Base-by-base conservation (phyloP, 2,888 invertebrate genomes). In the Oxyteleia sp. region DNA sequence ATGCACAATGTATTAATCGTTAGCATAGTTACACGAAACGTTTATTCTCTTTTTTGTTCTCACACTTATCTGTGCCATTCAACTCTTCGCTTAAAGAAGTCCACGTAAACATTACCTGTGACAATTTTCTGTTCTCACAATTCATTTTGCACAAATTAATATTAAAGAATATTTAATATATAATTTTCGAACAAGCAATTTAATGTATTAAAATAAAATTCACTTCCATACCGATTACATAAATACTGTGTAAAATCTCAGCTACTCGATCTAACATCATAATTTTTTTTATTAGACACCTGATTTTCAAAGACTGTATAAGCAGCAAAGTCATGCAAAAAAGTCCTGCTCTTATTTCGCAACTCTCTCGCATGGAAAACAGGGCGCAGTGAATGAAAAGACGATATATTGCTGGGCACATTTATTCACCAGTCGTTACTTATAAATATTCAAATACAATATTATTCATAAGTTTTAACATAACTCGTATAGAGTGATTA, bases 391-490 rank as follows among this genome's bases (percentile, higher is more conserved):
- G 63, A 75, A 72, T 38, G 55, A 78, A 66, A 38, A 71, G 11
- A 71, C 72, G 57, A 66, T 82, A 86, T 88, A 89, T 90, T 90
- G 87, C 88, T 89, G 88, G 89, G 88, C 89, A 90, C 89, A 89
- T 91, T 90, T 89, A 89, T 90, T 89, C 87, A 87, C 89, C 90
- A 89, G 89, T 88, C 87, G 88, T 88, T 80, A 87, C 87, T 88
- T 89, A 88, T 87, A 88, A 87, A 89, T 88, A 89, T 86, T 88
- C 87, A 90, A 88, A 87, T 87, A 88, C 88, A 89, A 87, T 88
- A 87, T 87, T 87, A 87, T 87, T 85, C 85, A 86, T 87, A 85
- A 76, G 76, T 75, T 76, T 84, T 59, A 76, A 83, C 76, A 82
- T 84, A 84, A 87, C 75, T 82, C 81, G 41, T 76, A 81, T 78